These are phyloP conservation scores for Diacarnus erythraeanus DNA, from an alignment of 37 sponge, comb jelly and placozoan species.

Conservation along the genomic window DNA sequence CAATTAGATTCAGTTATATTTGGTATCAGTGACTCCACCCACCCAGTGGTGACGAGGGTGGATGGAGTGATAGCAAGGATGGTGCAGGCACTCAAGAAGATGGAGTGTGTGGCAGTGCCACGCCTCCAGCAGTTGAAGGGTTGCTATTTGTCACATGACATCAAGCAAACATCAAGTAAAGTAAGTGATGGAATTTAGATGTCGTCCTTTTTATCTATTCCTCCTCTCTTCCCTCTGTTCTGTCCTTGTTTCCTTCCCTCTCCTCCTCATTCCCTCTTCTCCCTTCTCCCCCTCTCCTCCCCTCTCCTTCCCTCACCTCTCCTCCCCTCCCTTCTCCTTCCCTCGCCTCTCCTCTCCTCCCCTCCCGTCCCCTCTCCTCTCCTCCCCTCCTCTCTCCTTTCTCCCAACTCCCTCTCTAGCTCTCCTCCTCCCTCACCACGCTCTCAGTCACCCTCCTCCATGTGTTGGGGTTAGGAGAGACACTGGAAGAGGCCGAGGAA, in stretches of 20 bases:
- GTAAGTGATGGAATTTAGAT: neutral
- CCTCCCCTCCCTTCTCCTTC: neutral
- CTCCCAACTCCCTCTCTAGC: no score
- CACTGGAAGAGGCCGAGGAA: neutral
- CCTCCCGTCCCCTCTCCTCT: neutral
- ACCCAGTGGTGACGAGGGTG: conserved; percentile 3
- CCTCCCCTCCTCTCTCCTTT: neutral
- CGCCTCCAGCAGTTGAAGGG: conserved; percentile 11
- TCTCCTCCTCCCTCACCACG: conserved; percentile 14
- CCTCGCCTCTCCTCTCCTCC: neutral
- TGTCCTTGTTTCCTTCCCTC: neutral
- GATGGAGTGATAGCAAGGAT: conserved; percentile 12
- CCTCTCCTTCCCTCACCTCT: no score
- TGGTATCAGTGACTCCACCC: conserved; percentile 9
- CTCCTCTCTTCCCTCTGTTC: neutral
- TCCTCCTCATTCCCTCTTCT: neutral
- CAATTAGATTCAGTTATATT: conserved; percentile 36
- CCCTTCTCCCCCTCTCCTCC: neutral
- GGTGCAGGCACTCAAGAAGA: neutral
- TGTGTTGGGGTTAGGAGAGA: conserved; percentile 14
- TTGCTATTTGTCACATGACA: conserved; percentile 35
- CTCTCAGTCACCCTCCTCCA: conserved; percentile 17
- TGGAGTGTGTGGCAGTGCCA: conserved; percentile 15
- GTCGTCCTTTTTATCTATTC: neutral
- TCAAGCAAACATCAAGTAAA: conserved; percentile 19